Evolutionary conservation across 1,140 invertebrate species (phyloP).

Genomic region (Drosophila micromelanica): DNA sequence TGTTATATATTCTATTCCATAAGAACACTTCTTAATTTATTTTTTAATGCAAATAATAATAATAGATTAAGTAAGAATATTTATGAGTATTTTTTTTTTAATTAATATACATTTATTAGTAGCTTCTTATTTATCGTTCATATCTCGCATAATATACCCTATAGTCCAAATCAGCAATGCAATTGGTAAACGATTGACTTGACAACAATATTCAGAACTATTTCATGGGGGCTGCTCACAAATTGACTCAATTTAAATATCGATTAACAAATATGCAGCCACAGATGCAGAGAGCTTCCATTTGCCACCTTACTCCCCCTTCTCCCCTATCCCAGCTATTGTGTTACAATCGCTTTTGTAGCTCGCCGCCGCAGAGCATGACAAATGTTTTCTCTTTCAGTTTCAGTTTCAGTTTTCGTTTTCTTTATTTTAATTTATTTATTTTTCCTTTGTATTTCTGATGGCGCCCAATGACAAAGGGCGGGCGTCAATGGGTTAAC

Average conservation of each 20-base stretch:
- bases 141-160: not conserved
- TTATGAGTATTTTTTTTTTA: too few species aligned
- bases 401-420: not conserved
- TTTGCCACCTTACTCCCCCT: not conserved
- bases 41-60: too few species aligned
- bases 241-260: conserved; percentile 66
- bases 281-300: not conserved
- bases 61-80: too few species aligned
- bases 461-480: conserved; percentile 8
- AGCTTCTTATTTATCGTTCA: too few species aligned
- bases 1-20: too few species aligned
- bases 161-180: not conserved
- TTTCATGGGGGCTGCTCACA: conserved; percentile 42
- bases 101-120: too few species aligned
- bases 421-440: not conserved
- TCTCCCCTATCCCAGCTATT: not conserved
- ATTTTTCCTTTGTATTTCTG: not conserved
- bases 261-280: conserved; percentile 53
- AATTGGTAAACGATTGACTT: conserved; percentile 29
- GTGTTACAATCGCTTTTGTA: conserved; percentile 23
- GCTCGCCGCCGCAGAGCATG: conserved; percentile 27
- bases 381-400: conserved; percentile 28
- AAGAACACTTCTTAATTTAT: too few species aligned
- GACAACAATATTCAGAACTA: conserved; percentile 7
- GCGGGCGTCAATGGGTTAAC: conserved; percentile 14